Conservation (phyloP, 2,113 vertebrate species). For the Calyptomena viridis region DNA sequence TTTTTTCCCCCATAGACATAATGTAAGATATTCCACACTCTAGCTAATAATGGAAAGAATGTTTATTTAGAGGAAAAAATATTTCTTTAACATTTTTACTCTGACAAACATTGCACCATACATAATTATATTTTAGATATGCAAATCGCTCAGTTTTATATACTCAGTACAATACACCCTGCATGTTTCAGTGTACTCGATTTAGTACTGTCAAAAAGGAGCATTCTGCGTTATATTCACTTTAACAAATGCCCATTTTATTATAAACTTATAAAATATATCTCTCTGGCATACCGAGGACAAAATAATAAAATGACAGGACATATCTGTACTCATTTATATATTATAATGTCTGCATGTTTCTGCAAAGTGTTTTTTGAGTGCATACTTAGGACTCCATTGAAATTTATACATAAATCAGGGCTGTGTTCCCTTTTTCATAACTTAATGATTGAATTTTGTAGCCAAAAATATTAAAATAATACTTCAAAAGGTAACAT, state of each 20-base stretch:
- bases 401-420: constrained; percentile 1
- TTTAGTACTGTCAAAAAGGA: neutral
- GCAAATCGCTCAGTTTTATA: neutral
- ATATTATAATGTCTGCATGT: neutral
- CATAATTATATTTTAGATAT: constrained; percentile 2
- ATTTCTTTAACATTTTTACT: neutral
- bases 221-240: neutral
- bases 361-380: constrained; percentile 32
- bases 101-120: neutral
- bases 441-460: neutral
- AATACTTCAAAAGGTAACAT: neutral
- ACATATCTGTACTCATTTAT: constrained; percentile 40
- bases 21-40: neutral
- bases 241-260: constrained; percentile 1
- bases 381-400: neutral
- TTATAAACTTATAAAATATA: neutral
- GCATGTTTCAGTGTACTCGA: neutral
- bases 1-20: neutral
- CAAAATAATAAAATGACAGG: constrained; percentile 27
- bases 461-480: constrained; percentile 5
- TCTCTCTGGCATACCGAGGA: neutral
- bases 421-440: neutral
- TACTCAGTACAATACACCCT: neutral
- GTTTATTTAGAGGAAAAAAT: neutral
- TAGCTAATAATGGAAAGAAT: neutral